Evolutionary conservation across 1,140 invertebrate species (phyloP).

Genomic region (Rhynchophorus ferrugineus): DNA sequence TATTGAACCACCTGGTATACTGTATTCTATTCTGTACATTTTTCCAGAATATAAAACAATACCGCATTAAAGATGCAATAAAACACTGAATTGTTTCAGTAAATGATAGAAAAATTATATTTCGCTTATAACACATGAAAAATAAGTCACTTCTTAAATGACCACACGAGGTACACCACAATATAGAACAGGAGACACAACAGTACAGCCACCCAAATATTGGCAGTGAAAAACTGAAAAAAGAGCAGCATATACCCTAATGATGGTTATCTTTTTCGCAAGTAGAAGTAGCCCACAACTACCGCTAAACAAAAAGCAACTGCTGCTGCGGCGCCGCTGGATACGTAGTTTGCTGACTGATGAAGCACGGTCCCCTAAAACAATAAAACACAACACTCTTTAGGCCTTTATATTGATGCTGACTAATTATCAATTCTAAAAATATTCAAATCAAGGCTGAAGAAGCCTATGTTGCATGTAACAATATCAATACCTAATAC

Average conservation of each 20-base stretch:
- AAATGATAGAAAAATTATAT: no score
- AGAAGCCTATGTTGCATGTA: no score
- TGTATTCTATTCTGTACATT: no score
- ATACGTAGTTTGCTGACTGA: neutral
- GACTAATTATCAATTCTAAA: neutral
- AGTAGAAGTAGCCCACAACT: neutral
- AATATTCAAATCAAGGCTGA: neutral
- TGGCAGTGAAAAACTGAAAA: slow-evolving; percentile 9
- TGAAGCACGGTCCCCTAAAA: slow-evolving; percentile 2
- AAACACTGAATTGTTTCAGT: no score
- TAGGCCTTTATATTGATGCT: neutral
- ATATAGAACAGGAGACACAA: slow-evolving; percentile 1
- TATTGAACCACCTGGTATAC: no score
- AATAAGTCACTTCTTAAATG: neutral
- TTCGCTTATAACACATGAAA: no score
- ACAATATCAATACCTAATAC: no score
- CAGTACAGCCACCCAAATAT: neutral
- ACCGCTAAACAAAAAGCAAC: neutral
- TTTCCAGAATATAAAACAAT: no score
- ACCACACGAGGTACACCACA: neutral
- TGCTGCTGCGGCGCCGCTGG: neutral
- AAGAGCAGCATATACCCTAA: slow-evolving; percentile 1
- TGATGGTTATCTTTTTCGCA: neutral
- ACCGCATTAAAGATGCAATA: no score
- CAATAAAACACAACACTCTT: neutral